phyloP scores from a whole-genome alignment of 2,888 invertebrate genomes.

The Trichogramma dendrolimi region DNA sequence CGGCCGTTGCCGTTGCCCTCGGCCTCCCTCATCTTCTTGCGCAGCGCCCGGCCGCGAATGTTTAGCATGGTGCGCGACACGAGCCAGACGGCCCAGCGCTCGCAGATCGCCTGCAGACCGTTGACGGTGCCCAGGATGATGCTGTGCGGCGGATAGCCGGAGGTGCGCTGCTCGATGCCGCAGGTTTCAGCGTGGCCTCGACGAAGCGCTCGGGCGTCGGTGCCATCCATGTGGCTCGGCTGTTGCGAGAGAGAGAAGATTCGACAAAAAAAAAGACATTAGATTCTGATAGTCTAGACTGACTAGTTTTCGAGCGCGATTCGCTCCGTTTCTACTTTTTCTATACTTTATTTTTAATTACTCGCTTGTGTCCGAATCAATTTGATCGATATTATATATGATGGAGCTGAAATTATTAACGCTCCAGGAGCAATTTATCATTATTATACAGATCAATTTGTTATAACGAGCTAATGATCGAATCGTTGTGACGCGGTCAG shows the following conservation, averaged over 20 bases:
- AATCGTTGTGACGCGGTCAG: no score
- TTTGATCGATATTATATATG: no score
- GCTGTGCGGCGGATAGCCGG: slow-evolving; percentile 72
- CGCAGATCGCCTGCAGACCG: slow-evolving; percentile 54
- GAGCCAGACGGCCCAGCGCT: slow-evolving; percentile 60
- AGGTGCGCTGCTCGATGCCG: slow-evolving; percentile 66
- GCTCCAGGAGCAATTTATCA: no score
- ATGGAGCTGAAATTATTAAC: no score
- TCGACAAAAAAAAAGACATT: not conserved
- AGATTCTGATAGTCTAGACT: no score
- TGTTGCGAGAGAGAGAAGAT: slow-evolving; percentile 19
- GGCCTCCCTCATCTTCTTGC: slow-evolving; percentile 47
- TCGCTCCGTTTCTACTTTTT: no score
- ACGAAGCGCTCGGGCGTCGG: slow-evolving; percentile 73
- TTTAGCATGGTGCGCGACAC: slow-evolving; percentile 65
- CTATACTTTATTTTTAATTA: no score
- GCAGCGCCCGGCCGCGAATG: slow-evolving; percentile 59
- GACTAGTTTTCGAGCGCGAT: no score
- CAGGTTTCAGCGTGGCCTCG: slow-evolving; percentile 66
- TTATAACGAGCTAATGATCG: no score
- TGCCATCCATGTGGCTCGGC: slow-evolving; percentile 65
- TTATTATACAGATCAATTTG: no score
- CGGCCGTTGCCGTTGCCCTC: slow-evolving; percentile 9
- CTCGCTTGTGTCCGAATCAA: no score
- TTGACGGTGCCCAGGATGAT: slow-evolving; percentile 57